A percentile compares a stretch with the other conserved stretches of the same genome.
These are phyloP conservation scores for Spodoptera litura DNA, from an alignment of 1,140 invertebrate species.

Conservation along the genomic window DNA sequence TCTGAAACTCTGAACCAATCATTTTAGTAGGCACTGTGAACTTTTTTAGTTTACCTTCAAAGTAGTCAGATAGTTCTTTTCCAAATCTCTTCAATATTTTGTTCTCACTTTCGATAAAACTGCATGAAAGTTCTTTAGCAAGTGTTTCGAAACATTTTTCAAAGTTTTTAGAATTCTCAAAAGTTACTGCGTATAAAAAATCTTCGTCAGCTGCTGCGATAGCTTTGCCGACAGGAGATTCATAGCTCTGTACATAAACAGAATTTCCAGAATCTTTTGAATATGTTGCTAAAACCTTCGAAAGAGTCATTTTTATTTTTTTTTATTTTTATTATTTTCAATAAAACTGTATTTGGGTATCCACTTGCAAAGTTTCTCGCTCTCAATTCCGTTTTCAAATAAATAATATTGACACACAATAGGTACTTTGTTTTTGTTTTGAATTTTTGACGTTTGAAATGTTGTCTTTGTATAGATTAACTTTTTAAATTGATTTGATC, in stretches of 20 bases:
- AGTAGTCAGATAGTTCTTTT: constrained; percentile 68
- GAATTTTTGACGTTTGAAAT: too few species aligned
- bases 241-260: constrained; percentile 56
- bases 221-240: constrained; percentile 69
- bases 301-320: constrained; percentile 55
- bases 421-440: too few species aligned
- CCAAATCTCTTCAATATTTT: constrained; percentile 65
- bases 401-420: too few species aligned
- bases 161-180: constrained; percentile 73
- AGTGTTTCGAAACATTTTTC: constrained; percentile 66
- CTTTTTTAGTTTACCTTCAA: constrained; percentile 67
- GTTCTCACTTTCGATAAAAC: constrained; percentile 65
- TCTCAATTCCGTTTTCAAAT: too few species aligned
- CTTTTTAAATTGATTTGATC: too few species aligned
- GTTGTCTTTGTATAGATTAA: too few species aligned
- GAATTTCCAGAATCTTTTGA: constrained; percentile 51
- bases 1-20: constrained; percentile 77
- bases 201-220: constrained; percentile 69
- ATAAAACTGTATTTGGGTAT: too few species aligned
- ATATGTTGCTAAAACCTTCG: constrained; percentile 61
- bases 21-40: constrained; percentile 72
- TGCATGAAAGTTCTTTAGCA: constrained; percentile 61
- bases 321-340: too few species aligned
- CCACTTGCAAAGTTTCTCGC: too few species aligned
- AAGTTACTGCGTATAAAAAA: constrained; percentile 66